A percentile compares a stretch with the other conserved stretches of the same genome.
phyloP scores from a whole-genome alignment of 2,113 vertebrate species.

The Nansenia antarctica region DNA sequence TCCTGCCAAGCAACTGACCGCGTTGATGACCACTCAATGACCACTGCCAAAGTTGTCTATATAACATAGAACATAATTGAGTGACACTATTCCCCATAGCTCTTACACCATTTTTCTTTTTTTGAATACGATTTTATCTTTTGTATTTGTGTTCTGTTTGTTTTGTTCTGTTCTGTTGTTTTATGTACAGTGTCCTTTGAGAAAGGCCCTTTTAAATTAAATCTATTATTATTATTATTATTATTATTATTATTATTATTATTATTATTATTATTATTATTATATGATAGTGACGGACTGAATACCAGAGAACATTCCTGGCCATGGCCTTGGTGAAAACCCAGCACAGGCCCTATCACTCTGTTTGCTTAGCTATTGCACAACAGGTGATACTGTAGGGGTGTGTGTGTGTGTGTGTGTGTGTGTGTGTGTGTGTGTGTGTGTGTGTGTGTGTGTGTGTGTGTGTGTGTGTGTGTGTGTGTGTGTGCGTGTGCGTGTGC shows the following conservation, averaged over 20 bases:
- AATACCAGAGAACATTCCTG: conserved; percentile 1
- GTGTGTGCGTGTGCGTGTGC: neutral
- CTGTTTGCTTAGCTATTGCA: conserved; percentile 12
- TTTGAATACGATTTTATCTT: too few species aligned
- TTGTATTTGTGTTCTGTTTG: too few species aligned
- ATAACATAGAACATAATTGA: neutral
- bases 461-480: conserved; percentile 7
- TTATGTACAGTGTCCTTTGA: too few species aligned
- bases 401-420: conserved; percentile 3
- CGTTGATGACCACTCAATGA: neutral
- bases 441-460: neutral
- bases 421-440: conserved; percentile 1
- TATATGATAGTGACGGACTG: too few species aligned
- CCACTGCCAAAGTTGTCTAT: neutral
- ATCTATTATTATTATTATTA: too few species aligned
- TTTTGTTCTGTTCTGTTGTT: too few species aligned
- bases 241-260: too few species aligned
- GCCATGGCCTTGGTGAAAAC: conserved; percentile 11
- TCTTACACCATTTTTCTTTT: neutral
- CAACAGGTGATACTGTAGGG: conserved; percentile 2
- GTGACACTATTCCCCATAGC: neutral
- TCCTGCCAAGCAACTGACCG: too few species aligned
- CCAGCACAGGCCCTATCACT: neutral
- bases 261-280: too few species aligned
- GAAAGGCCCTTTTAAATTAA: too few species aligned